Conservation (phyloP, 37 sponge, comb jelly and placozoan genomes). For the Dysidea cf. avara region DNA sequence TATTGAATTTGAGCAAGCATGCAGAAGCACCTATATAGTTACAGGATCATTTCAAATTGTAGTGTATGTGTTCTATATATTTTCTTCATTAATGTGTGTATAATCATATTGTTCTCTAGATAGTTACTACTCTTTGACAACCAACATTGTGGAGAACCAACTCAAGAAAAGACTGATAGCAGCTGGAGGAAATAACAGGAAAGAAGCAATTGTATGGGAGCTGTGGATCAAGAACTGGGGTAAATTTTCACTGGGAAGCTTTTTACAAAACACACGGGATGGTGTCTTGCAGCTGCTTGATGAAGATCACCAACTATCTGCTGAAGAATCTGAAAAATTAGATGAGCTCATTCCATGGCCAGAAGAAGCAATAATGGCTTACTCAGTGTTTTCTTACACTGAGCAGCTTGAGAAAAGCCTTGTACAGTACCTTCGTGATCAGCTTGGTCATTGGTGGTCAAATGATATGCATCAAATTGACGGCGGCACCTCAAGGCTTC, state of each 20-base stretch:
- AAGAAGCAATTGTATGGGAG: slow-evolving; percentile 26
- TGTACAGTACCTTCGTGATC: slow-evolving; percentile 31
- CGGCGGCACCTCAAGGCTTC: slow-evolving; percentile 43
- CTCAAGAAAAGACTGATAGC: no score
- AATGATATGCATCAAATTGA: slow-evolving; percentile 45
- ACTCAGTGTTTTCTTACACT: slow-evolving; percentile 29
- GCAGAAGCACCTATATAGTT: no score
- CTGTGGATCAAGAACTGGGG: no score
- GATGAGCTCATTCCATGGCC: slow-evolving; percentile 72
- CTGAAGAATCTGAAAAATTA: slow-evolving; percentile 9
- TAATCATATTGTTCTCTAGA: slow-evolving; percentile 21
- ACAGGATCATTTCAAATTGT: no score
- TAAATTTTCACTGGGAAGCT: no score
- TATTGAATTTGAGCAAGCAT: no score
- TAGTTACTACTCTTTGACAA: slow-evolving; percentile 11
- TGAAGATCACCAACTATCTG: no score
- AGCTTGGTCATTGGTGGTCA: slow-evolving; percentile 49
- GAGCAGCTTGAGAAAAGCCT: slow-evolving; percentile 35
- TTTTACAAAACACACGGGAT: no score
- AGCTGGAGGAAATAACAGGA: no score
- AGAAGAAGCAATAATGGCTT: slow-evolving; percentile 46
- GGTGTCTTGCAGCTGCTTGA: slow-evolving; percentile 13
- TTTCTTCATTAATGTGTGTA: no score
- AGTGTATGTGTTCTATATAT: no score
- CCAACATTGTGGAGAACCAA: not conserved